Conservation (phyloP, 2,113 vertebrate species). For the Cyanistes caeruleus region DNA sequence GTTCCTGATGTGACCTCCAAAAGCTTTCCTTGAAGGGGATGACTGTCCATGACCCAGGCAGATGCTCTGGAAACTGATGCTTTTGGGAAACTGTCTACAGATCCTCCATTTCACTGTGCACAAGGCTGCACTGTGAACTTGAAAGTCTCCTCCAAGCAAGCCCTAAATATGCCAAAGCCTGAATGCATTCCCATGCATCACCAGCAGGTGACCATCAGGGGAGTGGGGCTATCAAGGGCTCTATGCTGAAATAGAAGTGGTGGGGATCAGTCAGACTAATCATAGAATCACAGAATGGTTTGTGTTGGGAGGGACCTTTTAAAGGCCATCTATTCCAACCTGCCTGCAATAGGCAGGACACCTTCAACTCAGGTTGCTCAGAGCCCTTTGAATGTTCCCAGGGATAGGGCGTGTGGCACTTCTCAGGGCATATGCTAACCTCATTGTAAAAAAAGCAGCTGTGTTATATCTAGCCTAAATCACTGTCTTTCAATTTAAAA, state of each 20-base stretch:
- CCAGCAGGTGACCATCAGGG: not conserved
- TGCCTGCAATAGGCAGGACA: not conserved
- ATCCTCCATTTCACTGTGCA: not conserved
- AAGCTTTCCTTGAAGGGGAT: not conserved
- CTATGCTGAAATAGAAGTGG: not conserved
- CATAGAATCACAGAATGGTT: not conserved
- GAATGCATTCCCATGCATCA: not conserved
- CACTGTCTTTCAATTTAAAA: not conserved
- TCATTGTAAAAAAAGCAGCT: not conserved
- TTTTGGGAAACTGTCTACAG: not conserved
- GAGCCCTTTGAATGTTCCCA: not conserved
- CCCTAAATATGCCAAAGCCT: not conserved
- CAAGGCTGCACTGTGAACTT: not conserved
- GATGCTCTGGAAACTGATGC: not conserved
- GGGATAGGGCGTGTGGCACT: not conserved
- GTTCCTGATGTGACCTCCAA: not conserved
- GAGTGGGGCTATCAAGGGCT: accelerated
- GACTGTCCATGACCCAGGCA: not conserved
- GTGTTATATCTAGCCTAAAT: not conserved
- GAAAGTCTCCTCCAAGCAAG: not conserved
- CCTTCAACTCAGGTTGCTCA: not conserved
- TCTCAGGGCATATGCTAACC: not conserved
- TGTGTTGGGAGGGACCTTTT: not conserved
- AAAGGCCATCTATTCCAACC: not conserved
- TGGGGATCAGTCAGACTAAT: too few species aligned